phyloP scores from a whole-genome alignment of 2,113 vertebrate species.

The Entelurus aequoreus region DNA sequence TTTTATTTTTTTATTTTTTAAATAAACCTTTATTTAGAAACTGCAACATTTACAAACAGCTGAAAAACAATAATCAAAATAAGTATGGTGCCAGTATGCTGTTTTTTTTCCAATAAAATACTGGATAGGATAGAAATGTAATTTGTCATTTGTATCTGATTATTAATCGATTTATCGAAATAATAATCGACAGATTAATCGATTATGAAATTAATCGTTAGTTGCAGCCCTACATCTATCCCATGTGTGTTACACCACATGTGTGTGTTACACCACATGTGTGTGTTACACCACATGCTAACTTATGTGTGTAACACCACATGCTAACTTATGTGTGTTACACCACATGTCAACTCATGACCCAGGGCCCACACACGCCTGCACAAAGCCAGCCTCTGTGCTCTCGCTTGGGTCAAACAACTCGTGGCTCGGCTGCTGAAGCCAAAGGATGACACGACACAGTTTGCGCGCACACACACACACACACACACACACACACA shows the following conservation, averaged over 20 bases:
- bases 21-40: too few species aligned
- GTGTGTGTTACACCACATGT: conserved; percentile 27
- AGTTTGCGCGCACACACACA: not conserved
- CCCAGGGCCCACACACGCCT: conserved; percentile 39
- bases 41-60: too few species aligned
- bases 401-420: conserved; percentile 43
- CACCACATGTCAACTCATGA: conserved; percentile 59
- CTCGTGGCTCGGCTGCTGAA: conserved; percentile 42
- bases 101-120: too few species aligned
- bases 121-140: too few species aligned
- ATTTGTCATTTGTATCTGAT: too few species aligned
- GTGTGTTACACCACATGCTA: conserved; percentile 26
- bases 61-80: too few species aligned
- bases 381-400: conserved; percentile 61
- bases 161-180: too few species aligned
- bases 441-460: conserved; percentile 34
- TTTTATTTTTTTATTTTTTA: too few species aligned
- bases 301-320: conserved; percentile 39
- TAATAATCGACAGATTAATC: too few species aligned
- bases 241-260: conserved; percentile 5
- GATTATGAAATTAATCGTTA: too few species aligned
- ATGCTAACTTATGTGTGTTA: conserved; percentile 44
- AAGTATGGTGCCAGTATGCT: too few species aligned
- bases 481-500: not conserved
- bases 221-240: too few species aligned